phyloP scores from a whole-genome alignment of 2,797 vertebrate species.

The Pantherophis vulpinus region DNA sequence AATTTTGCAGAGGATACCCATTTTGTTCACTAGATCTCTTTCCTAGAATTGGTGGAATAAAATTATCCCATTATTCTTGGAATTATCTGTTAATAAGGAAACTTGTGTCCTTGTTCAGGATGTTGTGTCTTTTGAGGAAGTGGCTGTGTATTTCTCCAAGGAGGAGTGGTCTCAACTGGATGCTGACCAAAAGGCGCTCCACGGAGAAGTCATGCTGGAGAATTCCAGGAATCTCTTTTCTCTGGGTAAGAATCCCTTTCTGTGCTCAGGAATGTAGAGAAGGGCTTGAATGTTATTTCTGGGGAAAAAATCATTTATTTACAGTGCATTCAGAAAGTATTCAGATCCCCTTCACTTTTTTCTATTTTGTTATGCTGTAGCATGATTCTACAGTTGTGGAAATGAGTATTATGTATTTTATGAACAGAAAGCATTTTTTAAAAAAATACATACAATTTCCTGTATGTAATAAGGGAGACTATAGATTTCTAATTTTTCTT shows the following conservation, averaged over 20 bases:
- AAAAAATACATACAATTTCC: too few relatives aligned
- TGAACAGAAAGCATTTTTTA: too few relatives aligned
- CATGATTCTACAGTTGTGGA: too few relatives aligned
- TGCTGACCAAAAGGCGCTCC: too few relatives aligned
- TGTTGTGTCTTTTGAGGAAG: not conserved
- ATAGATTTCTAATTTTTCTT: too few relatives aligned
- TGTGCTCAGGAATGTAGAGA: not conserved
- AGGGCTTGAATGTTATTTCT: not conserved
- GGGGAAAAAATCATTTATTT: accelerated
- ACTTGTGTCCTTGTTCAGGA: not conserved
- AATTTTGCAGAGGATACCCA: not conserved
- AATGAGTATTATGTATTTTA: too few relatives aligned
- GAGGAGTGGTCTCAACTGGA: too few relatives aligned
- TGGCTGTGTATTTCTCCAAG: not conserved
- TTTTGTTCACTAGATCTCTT: not conserved
- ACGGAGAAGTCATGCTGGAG: too few relatives aligned
- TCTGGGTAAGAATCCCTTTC: not conserved
- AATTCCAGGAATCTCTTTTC: not conserved
- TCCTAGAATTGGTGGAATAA: not conserved
- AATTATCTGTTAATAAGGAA: too few relatives aligned
- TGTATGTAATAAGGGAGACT: too few relatives aligned
- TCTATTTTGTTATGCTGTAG: not conserved
- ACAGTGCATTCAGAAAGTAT: not conserved
- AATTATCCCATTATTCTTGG: not conserved
- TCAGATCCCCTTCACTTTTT: not conserved